Base-by-base conservation (phyloP, 2,888 invertebrate species). In the Opisthograptis luteolata region DNA sequence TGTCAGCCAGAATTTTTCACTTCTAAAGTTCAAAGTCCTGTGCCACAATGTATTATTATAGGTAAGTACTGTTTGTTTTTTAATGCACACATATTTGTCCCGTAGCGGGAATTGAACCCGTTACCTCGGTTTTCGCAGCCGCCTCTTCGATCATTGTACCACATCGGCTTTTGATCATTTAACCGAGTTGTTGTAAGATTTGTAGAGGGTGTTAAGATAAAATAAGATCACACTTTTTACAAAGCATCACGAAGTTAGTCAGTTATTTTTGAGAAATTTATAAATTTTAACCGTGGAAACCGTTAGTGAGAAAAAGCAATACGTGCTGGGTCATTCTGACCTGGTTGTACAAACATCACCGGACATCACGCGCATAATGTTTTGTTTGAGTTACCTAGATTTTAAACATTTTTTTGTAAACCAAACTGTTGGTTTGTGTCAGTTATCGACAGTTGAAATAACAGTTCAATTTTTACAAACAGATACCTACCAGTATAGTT, bases 291-390 rank as follows among this genome's bases (percentile, higher is more conserved):
- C 32, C 42, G 42, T 42, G 31, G 69, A 72, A 73, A 76, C 70
- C 70, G 72, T 73, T 71, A 68, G 59, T 62, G 53, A 62, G 68
- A 74, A 79, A 78, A 80, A 79, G 64, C 57, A 44, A 49, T 50
- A 52, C 84, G 84, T 84, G 83, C 81, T 77, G 68, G 84, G 82
- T 83, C 78, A 67, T 36, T 47, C 46, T 35, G 22, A 53, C 49
- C 54, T 56, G 56, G 62, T 62, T 74, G 61, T 62, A 58, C 71
- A 79, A 81, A 80, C 71, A 81, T 71, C 76, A 3, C 12, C 19
- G 39, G 8, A 20, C 15, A 30, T 28, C 27, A 76, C 80, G 80
- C 67, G 55, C 64, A 36, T 36, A 47, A 17, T 24, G 32, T 42
- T 32, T 42, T 42, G 49, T 70, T 58, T 53, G 47, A 46, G 28